Conservation (phyloP, 2,888 invertebrate genomes). For the Oligia strigilis region DNA sequence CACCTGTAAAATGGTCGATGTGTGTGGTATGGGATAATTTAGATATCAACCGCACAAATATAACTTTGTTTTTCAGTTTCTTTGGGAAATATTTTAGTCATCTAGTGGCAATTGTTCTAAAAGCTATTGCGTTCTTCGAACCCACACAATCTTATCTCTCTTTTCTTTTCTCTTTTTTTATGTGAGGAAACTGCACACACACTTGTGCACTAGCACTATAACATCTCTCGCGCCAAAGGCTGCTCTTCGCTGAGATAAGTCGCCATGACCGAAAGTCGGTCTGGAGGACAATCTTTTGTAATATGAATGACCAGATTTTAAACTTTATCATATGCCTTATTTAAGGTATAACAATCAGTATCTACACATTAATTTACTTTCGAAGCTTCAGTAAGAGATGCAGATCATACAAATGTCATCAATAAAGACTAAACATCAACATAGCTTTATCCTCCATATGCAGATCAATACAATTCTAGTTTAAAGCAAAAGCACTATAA, state of each 20-base stretch:
- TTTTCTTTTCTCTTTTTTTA: not conserved
- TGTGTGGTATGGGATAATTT: not conserved
- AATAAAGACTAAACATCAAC: not conserved
- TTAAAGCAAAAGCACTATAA: slow-evolving; percentile 7
- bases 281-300: too few species aligned
- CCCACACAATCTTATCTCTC: not conserved
- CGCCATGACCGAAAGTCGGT: too few species aligned
- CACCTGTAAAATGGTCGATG: not conserved
- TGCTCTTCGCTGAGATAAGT: not conserved
- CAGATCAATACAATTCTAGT: not conserved
- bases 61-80: not conserved
- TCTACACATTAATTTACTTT: not conserved
- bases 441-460: not conserved
- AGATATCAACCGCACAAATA: not conserved
- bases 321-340: not conserved
- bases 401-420: not conserved
- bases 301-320: not conserved
- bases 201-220: not conserved
- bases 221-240: not conserved
- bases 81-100: not conserved
- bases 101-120: not conserved
- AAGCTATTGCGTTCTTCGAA: not conserved
- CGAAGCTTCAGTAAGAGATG: not conserved
- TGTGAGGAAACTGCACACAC: not conserved
- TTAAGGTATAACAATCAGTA: not conserved